Evolutionary conservation across 2,888 invertebrate species (phyloP), one percentile per base, ranked within the genome.

Genomic region (Auanema freiburgensis): DNA sequence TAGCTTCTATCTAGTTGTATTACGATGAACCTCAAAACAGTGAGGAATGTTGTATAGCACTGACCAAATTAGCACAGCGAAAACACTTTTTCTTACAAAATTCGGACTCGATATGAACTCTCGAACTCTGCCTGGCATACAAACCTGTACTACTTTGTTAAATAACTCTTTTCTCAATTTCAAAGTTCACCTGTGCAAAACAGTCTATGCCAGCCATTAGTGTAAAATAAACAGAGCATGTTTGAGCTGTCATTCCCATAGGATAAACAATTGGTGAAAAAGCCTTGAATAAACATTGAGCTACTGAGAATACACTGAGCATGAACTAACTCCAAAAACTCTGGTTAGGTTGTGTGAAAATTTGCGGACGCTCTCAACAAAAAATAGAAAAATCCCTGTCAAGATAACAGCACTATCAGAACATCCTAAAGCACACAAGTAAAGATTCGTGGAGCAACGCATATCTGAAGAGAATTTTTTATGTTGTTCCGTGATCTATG

Each of bases 181-280:
- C 44, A n/a, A n/a, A 46, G 18, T 57, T 25, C 51, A 80, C 80
- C 66, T 75, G 74, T 18, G 74, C 76, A 69, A 83, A 83, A 61
- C 83, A 83, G 66, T 83, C 83, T 18, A 78, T 60, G 24, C 76
- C 82, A n/a, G 82, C 83, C 40, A 79, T 77, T 18, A 83, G 69
- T n/a, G 83, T 83, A 59, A 82, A 83, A 57, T 83, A 83, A 5
- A 83, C 81, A 2, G 81, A 80, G 58, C 81, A 80, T 21, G 83
- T 82, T 61, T 83, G 83, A 46, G 83, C 83, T 33, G 76, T 75
- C 77, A 79, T 78, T n/a, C 78, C 78, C 69, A 79, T 75, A 16
- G 83, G 81, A 58, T 79, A 83, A 8, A 80, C 71, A 52, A 77
- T 67, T 10, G 76, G 74, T 3, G 79, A 77, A 16, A 78, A 58